Evolutionary conservation across 2,888 invertebrate genomes (phyloP), one percentile per base, ranked within the genome.

Genomic region (Drosophila testacea): DNA sequence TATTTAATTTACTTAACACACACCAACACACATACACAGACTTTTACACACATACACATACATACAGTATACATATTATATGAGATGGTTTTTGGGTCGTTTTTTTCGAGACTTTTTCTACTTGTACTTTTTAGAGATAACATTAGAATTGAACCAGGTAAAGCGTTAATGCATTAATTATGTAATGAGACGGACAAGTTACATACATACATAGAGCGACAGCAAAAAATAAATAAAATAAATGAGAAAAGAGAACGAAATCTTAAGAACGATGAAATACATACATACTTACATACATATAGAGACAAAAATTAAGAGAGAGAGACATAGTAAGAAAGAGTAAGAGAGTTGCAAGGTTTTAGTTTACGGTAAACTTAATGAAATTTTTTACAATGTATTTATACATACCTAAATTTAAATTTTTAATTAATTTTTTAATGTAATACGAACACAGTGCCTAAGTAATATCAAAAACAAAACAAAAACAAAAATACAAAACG

Each of bases 371-470:
- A 89, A 89, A 89, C 76, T 87, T 81, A 85, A 87, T 74, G 81
- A 85, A 81, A 88, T 88, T 88, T 87, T 89, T 90, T 82, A 86
- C 83, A 86, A 89, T 83, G 80, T 88, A 89, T 89, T 85, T 84
- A 88, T 88, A 88, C 88, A 83, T 83, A 90, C 86, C 86, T 91
- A 91, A 87, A 88, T 91, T 90, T 90, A 89, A 90, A 89, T 81
- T 88, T 91, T 89, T 86, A 90, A 89, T 90, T 90, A 91, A 89
- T 90, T 90, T 83, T 90, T 91, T 91, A 91, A 90, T 90, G 88
- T 91, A 91, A 91, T 92, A 91, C 92, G 92, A 92, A 92, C 92
- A 92, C 92, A 92, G 92, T 92, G 92, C 92, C 92, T 92, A 92
- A 91, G 91, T 92, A 92, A 92, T 92, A 90, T 92, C 85, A 85